Evolutionary conservation across 2,113 vertebrate genomes (phyloP).

Genomic region (Meriones unguiculatus): DNA sequence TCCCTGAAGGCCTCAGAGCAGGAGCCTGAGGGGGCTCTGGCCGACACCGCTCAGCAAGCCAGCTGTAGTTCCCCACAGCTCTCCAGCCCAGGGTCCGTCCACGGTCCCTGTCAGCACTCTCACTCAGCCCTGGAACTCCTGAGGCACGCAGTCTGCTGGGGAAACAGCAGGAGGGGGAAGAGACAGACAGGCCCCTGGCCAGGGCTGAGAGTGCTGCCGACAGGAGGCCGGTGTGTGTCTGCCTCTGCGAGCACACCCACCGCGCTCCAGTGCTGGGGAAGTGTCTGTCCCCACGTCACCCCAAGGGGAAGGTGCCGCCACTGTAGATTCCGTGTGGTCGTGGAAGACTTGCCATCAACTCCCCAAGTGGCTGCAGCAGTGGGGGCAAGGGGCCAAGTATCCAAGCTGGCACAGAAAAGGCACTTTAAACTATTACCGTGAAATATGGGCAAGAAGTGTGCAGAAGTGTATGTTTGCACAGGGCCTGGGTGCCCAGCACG

Average conservation of each 20-base stretch:
- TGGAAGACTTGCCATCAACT: neutral
- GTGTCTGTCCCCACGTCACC: neutral
- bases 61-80: neutral
- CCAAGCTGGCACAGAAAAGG: rapidly evolving
- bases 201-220: too few relatives aligned
- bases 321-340: neutral
- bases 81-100: neutral
- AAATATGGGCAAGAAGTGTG: neutral
- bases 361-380: neutral
- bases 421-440: neutral
- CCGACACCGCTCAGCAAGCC: neutral
- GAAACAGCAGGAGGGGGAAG: too few relatives aligned
- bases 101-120: too few relatives aligned
- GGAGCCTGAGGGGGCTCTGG: neutral
- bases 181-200: neutral
- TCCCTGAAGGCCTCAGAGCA: neutral
- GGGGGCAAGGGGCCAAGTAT: neutral
- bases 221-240: neutral
- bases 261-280: rapidly evolving
- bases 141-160: too few relatives aligned
- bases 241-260: too few relatives aligned
- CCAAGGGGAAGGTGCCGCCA: rapidly evolving
- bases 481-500: rapidly evolving
- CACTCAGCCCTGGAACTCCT: neutral
- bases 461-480: too few relatives aligned